These are phyloP conservation scores for Ametastegia equiseti DNA, from an alignment of 2,888 invertebrate genomes.

Conservation along the genomic window DNA sequence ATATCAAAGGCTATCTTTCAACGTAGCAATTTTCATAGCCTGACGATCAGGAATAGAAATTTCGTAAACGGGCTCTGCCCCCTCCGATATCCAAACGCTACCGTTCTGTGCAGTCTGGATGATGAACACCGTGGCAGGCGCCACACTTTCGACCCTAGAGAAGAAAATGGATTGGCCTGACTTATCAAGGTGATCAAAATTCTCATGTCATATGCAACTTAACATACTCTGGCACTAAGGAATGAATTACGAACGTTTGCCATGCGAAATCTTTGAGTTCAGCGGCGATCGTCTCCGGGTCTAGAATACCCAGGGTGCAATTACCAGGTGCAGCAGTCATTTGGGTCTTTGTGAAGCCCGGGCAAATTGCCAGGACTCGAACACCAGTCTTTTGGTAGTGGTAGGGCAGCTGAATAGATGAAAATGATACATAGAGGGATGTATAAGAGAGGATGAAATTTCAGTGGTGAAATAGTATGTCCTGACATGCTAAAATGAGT, in stretches of 20 bases:
- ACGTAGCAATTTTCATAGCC: background rate
- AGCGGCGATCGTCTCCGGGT: too few species aligned
- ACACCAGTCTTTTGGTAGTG: constrained; percentile 70
- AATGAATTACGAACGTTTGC: background rate
- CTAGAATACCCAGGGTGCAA: constrained; percentile 58
- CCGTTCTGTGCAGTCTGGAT: constrained; percentile 64
- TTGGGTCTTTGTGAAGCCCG: constrained; percentile 71
- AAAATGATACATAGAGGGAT: background rate
- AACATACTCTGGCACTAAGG: constrained; percentile 56
- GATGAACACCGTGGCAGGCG: constrained; percentile 66
- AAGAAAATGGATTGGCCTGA: background rate
- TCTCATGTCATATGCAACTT: background rate
- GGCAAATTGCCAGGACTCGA: constrained; percentile 72
- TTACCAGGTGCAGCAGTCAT: constrained; percentile 59
- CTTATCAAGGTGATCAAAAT: background rate
- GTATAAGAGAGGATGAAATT: too few species aligned
- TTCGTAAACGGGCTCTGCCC: constrained; percentile 68
- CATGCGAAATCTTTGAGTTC: too few species aligned
- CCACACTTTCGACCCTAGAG: constrained; percentile 63
- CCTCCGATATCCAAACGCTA: constrained; percentile 71
- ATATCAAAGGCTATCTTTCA: background rate
- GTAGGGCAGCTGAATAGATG: constrained; percentile 60
- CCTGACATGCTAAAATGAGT: too few species aligned
- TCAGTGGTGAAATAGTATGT: background rate
- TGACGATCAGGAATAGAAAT: background rate